Base-by-base conservation (phyloP, 1,140 invertebrate species). In the Aethina tumida region DNA sequence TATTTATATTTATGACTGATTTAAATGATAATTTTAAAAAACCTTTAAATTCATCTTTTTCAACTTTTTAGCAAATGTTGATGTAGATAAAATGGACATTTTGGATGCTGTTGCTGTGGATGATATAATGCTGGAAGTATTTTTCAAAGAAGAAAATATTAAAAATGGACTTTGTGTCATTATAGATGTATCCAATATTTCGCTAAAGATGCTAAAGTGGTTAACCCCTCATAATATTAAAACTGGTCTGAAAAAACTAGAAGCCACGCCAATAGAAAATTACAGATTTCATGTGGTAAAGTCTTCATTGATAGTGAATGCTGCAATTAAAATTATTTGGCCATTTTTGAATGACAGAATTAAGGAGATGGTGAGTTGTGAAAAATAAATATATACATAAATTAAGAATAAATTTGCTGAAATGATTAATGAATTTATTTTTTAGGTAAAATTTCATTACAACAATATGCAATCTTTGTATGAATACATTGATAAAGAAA, bases 111-210 rank as follows among this genome's bases (percentile, higher is more conserved):
- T 44, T 16, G 31, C 39, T 4, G 31, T 47, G 7, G 45, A 50
- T 33, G 45, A 50, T 19, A 33, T 44, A 7, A 45, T 40, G 45
- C 8, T 45, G 9, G 48, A 45, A 34, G 16, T 44, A 14, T 15
- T 42, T 13, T 21, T 29, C 2, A 44, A 43, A 12, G 25, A 32
- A 6, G 41, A 10, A 34, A 14, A 13, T 6, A 44, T 55, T 34
- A 33, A 47, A 35, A 55, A 60, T 16, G 63, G 63, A 5, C 26
- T 63, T 1, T 55, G 59, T 31, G 47, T 56, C 15, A 50, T 65
- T n/a, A 35, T 64, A 5, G 63, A 65, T 40, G 50, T 64, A 21
- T 47, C 47, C 2, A 41, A 51, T 42, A 43, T 53, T 20, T 48
- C 54, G 3, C 61, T 49, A 51, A 56, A 47, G 39, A 37, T 59